Evolutionary conservation across 1,140 invertebrate species (phyloP).

Genomic region (Heliconius melpomene): DNA sequence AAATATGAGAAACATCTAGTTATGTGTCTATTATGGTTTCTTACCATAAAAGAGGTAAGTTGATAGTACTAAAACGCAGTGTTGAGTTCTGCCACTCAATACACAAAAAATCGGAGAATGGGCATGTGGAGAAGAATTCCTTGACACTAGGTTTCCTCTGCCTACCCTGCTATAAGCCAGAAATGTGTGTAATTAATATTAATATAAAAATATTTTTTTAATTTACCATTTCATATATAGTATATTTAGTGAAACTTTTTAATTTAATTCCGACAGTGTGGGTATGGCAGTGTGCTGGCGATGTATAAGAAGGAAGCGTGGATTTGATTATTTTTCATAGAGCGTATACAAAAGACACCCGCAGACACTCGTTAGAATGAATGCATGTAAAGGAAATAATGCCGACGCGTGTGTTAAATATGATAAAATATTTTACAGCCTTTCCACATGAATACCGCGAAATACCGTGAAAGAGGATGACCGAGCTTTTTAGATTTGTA

Average conservation of each 20-base stretch:
- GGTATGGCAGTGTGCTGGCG: neutral
- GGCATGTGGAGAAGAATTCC: no score
- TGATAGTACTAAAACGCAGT: no score
- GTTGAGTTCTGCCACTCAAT: no score
- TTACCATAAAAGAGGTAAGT: no score
- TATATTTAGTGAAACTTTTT: neutral
- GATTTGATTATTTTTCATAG: slow-evolving; percentile 31
- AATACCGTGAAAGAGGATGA: neutral
- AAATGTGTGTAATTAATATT: no score
- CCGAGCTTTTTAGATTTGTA: neutral
- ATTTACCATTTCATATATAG: neutral
- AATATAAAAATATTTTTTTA: no score
- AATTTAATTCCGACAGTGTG: neutral
- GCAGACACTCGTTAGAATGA: slow-evolving; percentile 10
- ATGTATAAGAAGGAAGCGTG: slow-evolving; percentile 16
- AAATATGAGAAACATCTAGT: no score
- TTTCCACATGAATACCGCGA: neutral
- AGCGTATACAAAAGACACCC: slow-evolving; percentile 20
- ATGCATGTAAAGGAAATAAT: slow-evolving; percentile 26
- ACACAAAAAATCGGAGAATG: no score
- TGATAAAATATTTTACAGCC: neutral
- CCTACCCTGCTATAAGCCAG: no score
- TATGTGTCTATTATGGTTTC: no score
- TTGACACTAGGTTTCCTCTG: no score
- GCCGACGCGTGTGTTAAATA: slow-evolving; percentile 1